These are phyloP conservation scores for Harmothoe impar DNA, from an alignment of 2,888 invertebrate genomes.

Conservation along the genomic window DNA sequence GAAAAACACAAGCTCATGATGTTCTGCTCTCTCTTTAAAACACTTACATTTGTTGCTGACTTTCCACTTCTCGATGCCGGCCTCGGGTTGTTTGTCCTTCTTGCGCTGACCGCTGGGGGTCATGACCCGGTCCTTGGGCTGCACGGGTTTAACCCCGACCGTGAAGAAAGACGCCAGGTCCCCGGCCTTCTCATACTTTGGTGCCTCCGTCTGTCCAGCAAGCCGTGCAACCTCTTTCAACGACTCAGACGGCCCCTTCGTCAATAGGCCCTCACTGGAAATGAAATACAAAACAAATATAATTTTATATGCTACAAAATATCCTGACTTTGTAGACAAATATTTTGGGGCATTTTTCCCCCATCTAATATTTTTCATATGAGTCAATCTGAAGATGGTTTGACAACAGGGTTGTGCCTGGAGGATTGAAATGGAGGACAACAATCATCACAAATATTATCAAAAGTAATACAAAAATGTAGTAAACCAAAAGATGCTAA, in stretches of 20 bases:
- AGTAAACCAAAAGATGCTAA: too few relatives aligned
- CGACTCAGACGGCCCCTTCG: slow-evolving; percentile 77
- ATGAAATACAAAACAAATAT: slow-evolving; percentile 42
- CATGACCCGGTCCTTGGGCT: slow-evolving; percentile 70
- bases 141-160: slow-evolving; percentile 74
- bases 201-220: slow-evolving; percentile 67
- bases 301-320: neutral
- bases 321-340: too few relatives aligned
- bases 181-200: slow-evolving; percentile 70
- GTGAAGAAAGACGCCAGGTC: slow-evolving; percentile 77
- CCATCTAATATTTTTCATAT: too few relatives aligned
- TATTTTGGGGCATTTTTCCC: too few relatives aligned
- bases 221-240: slow-evolving; percentile 73
- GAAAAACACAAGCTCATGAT: too few relatives aligned
- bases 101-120: slow-evolving; percentile 73
- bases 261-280: slow-evolving; percentile 76
- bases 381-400: too few relatives aligned
- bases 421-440: too few relatives aligned
- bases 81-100: slow-evolving; percentile 53
- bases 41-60: slow-evolving; percentile 66
- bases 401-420: too few relatives aligned
- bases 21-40: too few relatives aligned
- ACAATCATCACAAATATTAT: too few relatives aligned
- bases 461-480: too few relatives aligned
- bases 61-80: slow-evolving; percentile 65